Conservation (phyloP, 2,113 vertebrate genomes). For the Catharus bicknelli region DNA sequence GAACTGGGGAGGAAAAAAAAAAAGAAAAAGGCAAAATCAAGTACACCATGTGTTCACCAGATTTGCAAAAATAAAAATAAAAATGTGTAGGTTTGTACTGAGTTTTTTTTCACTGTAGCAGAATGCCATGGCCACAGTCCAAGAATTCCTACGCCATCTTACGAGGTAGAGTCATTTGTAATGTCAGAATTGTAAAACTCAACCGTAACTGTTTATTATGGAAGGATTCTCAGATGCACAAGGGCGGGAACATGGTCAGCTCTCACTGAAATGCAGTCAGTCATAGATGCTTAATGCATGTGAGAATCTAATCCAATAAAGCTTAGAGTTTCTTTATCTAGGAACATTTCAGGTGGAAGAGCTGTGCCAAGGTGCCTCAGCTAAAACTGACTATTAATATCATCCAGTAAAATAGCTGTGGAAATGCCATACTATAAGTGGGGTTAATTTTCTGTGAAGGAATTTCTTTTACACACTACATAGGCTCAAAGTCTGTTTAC, state of each 20-base stretch:
- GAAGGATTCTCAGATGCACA: neutral
- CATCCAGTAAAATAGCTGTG: neutral
- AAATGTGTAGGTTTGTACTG: neutral
- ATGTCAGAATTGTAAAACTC: neutral
- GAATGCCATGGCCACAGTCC: neutral
- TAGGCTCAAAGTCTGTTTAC: neutral
- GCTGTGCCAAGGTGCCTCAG: neutral
- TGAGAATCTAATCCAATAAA: neutral
- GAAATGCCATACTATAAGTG: neutral
- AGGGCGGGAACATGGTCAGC: neutral
- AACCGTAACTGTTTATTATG: neutral
- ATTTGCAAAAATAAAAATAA: slow-evolving; percentile 27
- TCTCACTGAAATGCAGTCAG: neutral
- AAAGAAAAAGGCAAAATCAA: neutral
- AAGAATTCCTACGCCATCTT: neutral
- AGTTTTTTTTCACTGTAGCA: neutral
- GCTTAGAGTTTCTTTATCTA: neutral
- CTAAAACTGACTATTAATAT: neutral
- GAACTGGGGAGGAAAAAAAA: neutral
- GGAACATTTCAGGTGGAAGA: neutral
- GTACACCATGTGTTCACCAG: neutral
- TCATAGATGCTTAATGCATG: neutral
- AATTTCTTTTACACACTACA: neutral
- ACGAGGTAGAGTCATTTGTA: accelerated
- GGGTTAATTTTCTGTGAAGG: neutral